phyloP scores from a whole-genome alignment of 2,113 vertebrate genomes.

The Lampris incognitus region DNA sequence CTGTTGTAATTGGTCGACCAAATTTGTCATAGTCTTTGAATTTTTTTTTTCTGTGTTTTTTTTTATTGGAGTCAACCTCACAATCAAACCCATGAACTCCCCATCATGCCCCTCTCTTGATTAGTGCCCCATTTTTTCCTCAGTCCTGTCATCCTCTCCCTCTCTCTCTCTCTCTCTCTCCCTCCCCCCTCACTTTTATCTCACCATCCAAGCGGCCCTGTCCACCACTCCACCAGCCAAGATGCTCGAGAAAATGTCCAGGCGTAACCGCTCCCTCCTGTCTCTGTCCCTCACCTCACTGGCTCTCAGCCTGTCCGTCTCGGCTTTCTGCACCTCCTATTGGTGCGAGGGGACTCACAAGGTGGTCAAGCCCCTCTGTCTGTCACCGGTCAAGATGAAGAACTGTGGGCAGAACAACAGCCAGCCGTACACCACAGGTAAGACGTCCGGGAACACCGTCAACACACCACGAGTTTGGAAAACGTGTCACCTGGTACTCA shows the following conservation, averaged over 20 bases:
- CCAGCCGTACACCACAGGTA: conserved; percentile 83
- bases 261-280: conserved; percentile 81
- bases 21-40: conserved; percentile 15
- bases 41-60: not conserved
- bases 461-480: too few species aligned
- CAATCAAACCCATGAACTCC: not conserved
- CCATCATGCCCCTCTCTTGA: conserved; percentile 3
- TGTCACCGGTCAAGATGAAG: conserved; percentile 82
- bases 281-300: conserved; percentile 87
- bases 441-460: conserved; percentile 61
- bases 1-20: conserved; percentile 5
- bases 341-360: conserved; percentile 85
- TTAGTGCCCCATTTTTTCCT: not conserved
- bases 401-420: conserved; percentile 79
- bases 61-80: not conserved
- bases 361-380: conserved; percentile 84
- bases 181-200: not conserved
- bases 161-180: not conserved
- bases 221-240: conserved; percentile 39
- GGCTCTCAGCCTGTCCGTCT: conserved; percentile 85
- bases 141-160: not conserved
- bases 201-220: not conserved
- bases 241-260: conserved; percentile 83
- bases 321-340: conserved; percentile 84
- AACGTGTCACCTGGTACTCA: too few species aligned